phyloP scores from a whole-genome alignment of 2,113 vertebrate species.

The Lates calcarifer region DNA sequence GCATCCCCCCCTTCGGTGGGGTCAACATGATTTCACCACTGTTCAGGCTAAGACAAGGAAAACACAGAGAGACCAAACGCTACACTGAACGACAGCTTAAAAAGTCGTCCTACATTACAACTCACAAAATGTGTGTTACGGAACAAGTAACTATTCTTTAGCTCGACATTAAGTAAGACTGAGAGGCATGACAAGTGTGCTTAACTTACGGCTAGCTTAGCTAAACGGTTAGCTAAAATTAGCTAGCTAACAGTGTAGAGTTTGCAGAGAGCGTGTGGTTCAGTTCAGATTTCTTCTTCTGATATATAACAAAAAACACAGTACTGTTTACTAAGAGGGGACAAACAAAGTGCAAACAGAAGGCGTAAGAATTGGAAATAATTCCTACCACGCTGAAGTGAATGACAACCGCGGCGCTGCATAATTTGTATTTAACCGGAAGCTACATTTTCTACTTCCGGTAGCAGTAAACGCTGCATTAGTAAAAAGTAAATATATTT shows the following conservation, averaged over 20 bases:
- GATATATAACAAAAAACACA: accelerated
- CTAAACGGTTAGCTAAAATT: slow-evolving; percentile 53
- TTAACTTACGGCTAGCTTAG: background rate
- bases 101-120: background rate
- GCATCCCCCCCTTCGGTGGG: slow-evolving; percentile 78
- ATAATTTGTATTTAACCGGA: slow-evolving; percentile 73
- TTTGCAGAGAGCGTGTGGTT: accelerated
- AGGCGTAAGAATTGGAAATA: accelerated
- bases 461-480: background rate
- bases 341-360: background rate
- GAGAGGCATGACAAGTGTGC: background rate
- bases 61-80: background rate
- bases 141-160: background rate
- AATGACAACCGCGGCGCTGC: slow-evolving; percentile 61
- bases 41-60: slow-evolving; percentile 24
- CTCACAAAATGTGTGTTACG: background rate
- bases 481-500: background rate
- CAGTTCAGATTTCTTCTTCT: accelerated
- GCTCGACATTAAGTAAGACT: background rate
- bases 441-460: slow-evolving; percentile 9
- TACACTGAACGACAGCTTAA: background rate
- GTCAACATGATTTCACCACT: slow-evolving; percentile 78
- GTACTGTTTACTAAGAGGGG: accelerated
- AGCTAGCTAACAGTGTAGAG: background rate
- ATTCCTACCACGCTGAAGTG: slow-evolving; percentile 68